phyloP scores from a whole-genome alignment of 2,797 vertebrate species.

The Arrhamphus sclerolepis region DNA sequence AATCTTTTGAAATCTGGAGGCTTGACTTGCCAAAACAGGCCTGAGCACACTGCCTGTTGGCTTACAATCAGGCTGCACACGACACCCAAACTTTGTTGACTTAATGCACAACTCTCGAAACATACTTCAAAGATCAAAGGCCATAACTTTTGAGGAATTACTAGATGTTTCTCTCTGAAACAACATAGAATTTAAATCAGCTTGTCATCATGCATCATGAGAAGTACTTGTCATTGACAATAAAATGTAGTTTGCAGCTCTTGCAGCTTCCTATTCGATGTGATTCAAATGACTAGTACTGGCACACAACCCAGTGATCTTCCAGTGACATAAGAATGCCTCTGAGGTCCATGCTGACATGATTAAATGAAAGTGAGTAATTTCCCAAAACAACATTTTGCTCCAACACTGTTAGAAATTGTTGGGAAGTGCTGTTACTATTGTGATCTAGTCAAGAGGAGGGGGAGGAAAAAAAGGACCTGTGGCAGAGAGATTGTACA shows the following conservation, averaged over 20 bases:
- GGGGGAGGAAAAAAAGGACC: not conserved
- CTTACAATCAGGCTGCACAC: no score
- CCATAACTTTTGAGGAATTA: not conserved
- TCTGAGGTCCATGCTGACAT: not conserved
- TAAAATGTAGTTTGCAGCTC: no score
- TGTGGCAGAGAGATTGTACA: constrained; percentile 45
- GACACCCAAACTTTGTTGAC: no score
- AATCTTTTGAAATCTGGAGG: not conserved
- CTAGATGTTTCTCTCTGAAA: no score
- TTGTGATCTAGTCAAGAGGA: constrained; percentile 5
- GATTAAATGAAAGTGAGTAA: constrained; percentile 8
- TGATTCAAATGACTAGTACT: constrained; percentile 3
- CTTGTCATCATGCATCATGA: no score
- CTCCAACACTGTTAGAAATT: constrained; percentile 1
- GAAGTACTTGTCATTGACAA: no score
- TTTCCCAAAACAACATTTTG: constrained; percentile 17
- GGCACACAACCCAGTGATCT: constrained; percentile 1
- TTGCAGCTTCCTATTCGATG: no score
- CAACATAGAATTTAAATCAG: no score
- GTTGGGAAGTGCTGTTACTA: not conserved
- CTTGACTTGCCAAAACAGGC: not conserved
- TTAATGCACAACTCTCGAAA: not conserved
- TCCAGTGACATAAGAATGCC: not conserved
- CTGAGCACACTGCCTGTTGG: not conserved
- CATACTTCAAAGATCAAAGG: not conserved